phyloP scores from a whole-genome alignment of 2,888 invertebrate species.

The Eumacrocentrus americanus region DNA sequence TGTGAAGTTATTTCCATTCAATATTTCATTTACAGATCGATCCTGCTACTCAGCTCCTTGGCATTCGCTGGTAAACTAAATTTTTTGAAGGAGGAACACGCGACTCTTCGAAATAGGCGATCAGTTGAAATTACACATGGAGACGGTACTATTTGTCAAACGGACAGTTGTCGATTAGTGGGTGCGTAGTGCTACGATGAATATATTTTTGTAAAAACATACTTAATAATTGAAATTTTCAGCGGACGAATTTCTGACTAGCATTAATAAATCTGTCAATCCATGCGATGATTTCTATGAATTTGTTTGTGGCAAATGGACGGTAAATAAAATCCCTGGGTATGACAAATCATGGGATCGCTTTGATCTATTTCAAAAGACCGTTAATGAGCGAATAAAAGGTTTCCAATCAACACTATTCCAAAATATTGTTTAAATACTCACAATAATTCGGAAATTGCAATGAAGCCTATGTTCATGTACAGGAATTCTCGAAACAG shows the following conservation, averaged over 20 bases:
- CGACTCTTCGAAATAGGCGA: too few species aligned
- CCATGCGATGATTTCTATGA: slow-evolving; percentile 47
- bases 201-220: too few species aligned
- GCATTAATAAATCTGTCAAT: slow-evolving; percentile 39
- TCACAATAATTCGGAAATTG: background rate
- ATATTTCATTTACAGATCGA: too few species aligned
- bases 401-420: background rate
- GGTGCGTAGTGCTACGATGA: slow-evolving; percentile 28
- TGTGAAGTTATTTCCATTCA: too few species aligned
- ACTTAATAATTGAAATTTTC: background rate
- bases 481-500: slow-evolving; percentile 34
- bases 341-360: slow-evolving; percentile 35
- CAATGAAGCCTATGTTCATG: background rate
- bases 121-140: too few species aligned
- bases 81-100: too few species aligned
- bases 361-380: slow-evolving; percentile 6
- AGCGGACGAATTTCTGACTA: slow-evolving; percentile 32
- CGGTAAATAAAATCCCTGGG: slow-evolving; percentile 35
- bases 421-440: background rate
- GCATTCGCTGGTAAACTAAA: too few species aligned
- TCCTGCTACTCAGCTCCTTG: too few species aligned
- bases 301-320: slow-evolving; percentile 43
- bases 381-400: background rate
- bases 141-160: slow-evolving; percentile 31
- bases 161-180: slow-evolving; percentile 29